phyloP scores from a whole-genome alignment of 2,797 vertebrate species.

The Odontamblyopus lacepedii region DNA sequence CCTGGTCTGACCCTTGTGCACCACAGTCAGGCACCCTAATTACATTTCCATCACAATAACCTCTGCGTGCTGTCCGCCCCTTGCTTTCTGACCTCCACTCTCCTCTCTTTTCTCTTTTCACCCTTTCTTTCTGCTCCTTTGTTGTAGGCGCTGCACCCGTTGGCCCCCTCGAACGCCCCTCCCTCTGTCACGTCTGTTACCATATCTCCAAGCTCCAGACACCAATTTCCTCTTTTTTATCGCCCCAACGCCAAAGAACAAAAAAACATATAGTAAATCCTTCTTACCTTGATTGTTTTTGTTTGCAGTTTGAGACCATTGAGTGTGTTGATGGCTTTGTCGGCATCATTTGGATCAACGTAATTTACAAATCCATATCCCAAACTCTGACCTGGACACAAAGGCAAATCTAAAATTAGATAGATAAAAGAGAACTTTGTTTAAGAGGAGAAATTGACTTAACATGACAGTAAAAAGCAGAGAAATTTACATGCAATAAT shows the following conservation, averaged over 20 bases:
- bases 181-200: conserved; percentile 72
- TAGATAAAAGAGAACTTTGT: not conserved
- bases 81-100: conserved; percentile 79
- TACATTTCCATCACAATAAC: conserved; percentile 88
- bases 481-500: not conserved
- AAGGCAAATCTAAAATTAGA: conserved; percentile 23
- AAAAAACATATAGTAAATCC: not conserved
- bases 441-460: not conserved
- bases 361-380: conserved; percentile 98
- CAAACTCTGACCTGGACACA: conserved; percentile 89
- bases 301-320: conserved; percentile 97
- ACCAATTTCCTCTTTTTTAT: conserved; percentile 55
- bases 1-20: conserved; percentile 75
- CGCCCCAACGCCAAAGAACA: conserved; percentile 24
- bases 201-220: conserved; percentile 45
- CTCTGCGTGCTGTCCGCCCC: conserved; percentile 72
- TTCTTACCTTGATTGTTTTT: conserved; percentile 97
- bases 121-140: conserved; percentile 67
- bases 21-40: conserved; percentile 77
- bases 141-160: conserved; percentile 66
- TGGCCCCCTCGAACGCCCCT: conserved; percentile 65
- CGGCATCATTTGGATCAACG: conserved; percentile 93
- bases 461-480: not conserved
- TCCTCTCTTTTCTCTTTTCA: conserved; percentile 67
- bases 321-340: conserved; percentile 97